Conservation (phyloP, 2,888 invertebrate species). For the Agrochola circellaris region DNA sequence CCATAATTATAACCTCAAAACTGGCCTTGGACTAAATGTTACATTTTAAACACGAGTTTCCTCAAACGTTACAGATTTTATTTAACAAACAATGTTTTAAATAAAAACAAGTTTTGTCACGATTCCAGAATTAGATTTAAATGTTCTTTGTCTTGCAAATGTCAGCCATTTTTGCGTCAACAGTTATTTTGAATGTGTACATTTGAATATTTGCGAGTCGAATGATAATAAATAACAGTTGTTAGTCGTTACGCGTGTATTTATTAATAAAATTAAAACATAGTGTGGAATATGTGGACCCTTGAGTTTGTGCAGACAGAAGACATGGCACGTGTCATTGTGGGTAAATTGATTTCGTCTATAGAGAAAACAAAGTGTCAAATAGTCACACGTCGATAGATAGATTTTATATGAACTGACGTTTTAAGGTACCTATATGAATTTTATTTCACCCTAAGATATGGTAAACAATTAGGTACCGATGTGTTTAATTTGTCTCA, state of each 20-base stretch:
- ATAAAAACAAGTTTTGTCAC: slow-evolving; percentile 47
- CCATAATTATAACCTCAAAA: slow-evolving; percentile 41
- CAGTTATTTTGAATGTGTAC: slow-evolving; percentile 30
- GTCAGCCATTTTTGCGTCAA: slow-evolving; percentile 50
- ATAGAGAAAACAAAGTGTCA: neutral
- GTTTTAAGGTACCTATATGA: neutral
- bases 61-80: slow-evolving; percentile 26
- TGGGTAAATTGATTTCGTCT: slow-evolving; percentile 30
- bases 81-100: slow-evolving; percentile 31
- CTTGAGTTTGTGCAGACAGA: slow-evolving; percentile 20
- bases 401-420: neutral
- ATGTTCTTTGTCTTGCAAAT: slow-evolving; percentile 54
- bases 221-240: slow-evolving; percentile 45
- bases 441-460: neutral
- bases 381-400: neutral
- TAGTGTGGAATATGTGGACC: neutral
- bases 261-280: neutral
- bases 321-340: neutral
- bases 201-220: slow-evolving; percentile 8
- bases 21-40: slow-evolving; percentile 59
- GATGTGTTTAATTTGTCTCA: too few relatives aligned
- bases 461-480: neutral
- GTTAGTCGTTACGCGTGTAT: slow-evolving; percentile 2
- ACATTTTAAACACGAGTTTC: slow-evolving; percentile 25
- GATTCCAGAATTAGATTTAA: slow-evolving; percentile 54